These are phyloP conservation scores for Naja naja DNA, from an alignment of 2,113 vertebrate species.

Conservation along the genomic window DNA sequence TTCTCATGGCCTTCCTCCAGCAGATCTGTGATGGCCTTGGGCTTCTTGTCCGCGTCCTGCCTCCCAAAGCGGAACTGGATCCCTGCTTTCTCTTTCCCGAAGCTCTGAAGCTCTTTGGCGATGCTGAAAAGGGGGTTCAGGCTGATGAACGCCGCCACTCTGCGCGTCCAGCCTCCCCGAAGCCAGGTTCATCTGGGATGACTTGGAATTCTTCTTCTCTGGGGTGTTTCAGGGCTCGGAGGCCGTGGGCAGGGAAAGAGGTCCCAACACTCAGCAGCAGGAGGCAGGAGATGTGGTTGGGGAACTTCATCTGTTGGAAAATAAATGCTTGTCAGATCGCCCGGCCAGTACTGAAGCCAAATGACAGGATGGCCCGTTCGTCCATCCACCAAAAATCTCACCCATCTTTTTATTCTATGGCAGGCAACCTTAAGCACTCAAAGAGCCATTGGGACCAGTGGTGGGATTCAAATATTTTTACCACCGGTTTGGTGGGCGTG, in stretches of 20 bases:
- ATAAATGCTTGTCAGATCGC: neutral
- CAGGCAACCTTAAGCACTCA: no score
- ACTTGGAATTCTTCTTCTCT: fast-evolving
- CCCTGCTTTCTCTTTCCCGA: neutral
- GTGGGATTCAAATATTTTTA: no score
- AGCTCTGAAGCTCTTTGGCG: conserved; percentile 45
- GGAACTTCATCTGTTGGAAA: conserved; percentile 61
- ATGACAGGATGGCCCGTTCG: neutral
- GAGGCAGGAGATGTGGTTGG: conserved; percentile 52
- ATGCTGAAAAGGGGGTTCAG: conserved; percentile 30
- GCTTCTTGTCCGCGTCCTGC: neutral
- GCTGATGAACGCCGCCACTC: neutral
- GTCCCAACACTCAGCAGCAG: conserved; percentile 62
- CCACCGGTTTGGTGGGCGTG: no score
- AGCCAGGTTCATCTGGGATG: fast-evolving
- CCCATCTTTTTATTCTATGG: neutral
- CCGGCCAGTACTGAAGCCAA: neutral
- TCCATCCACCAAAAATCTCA: neutral
- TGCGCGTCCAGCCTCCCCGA: fast-evolving
- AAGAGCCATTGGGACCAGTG: no score
- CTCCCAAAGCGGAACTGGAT: conserved; percentile 36
- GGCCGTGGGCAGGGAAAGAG: conserved; percentile 48
- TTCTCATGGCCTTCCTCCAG: neutral
- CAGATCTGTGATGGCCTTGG: neutral
- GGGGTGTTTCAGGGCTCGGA: fast-evolving